Evolutionary conservation across 2,797 vertebrate species (phyloP).

Genomic region (Labeo calbasu): DNA sequence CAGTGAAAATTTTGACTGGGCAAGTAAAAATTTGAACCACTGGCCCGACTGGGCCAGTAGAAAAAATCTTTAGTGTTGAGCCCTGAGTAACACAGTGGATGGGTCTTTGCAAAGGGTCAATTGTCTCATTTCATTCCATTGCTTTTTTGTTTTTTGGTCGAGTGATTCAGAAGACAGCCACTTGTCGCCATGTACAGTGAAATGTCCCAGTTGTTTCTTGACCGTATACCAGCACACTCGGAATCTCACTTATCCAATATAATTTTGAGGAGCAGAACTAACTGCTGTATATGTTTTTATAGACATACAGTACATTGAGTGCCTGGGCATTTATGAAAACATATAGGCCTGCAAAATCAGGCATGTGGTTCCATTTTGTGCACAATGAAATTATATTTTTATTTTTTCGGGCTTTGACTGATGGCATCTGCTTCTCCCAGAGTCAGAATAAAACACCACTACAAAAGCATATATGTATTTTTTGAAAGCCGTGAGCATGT

Average conservation of each 20-base stretch:
- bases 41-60: no score
- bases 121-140: background rate
- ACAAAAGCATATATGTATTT: slow-evolving; percentile 2
- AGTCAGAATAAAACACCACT: slow-evolving; percentile 6
- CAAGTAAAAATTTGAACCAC: no score
- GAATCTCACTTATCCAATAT: background rate
- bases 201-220: background rate
- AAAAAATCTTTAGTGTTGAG: no score
- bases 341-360: background rate
- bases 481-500: slow-evolving; percentile 14
- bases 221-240: background rate
- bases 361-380: background rate
- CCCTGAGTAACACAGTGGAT: no score
- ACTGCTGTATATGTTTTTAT: background rate
- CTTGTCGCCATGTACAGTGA: background rate
- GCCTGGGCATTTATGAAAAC: background rate
- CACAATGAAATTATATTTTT: background rate
- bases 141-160: background rate
- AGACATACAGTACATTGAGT: background rate
- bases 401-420: slow-evolving; percentile 5
- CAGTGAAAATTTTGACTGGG: no score
- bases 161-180: background rate
- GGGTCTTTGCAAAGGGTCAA: no score
- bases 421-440: background rate
- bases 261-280: background rate